These are phyloP conservation scores for Luperina nickerlii DNA, from an alignment of 2,888 invertebrate genomes.

Conservation along the genomic window DNA sequence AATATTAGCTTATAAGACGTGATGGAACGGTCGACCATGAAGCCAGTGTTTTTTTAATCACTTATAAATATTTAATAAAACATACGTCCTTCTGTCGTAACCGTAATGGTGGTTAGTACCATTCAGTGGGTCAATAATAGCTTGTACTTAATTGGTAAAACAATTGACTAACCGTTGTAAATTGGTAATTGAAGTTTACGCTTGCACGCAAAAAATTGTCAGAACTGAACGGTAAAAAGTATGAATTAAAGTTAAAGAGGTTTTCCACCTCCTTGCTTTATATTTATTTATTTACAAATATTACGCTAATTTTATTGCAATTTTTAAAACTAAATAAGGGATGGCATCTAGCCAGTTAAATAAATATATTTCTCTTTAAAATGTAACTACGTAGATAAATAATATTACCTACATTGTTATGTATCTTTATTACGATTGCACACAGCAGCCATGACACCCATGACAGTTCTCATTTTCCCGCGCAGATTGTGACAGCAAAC, in stretches of 20 bases:
- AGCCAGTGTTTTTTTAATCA: slow-evolving; percentile 52
- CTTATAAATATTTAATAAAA: slow-evolving; percentile 51
- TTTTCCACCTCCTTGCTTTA: not conserved
- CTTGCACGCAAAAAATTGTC: slow-evolving; percentile 15
- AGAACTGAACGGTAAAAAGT: not conserved
- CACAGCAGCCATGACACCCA: slow-evolving; percentile 45
- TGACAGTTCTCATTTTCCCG: slow-evolving; percentile 64
- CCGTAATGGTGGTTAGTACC: slow-evolving; percentile 46
- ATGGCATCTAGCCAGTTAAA: not conserved
- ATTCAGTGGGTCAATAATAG: slow-evolving; percentile 31
- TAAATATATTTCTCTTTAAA: not conserved
- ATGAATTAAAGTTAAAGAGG: not conserved
- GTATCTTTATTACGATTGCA: slow-evolving; percentile 35
- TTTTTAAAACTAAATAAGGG: not conserved
- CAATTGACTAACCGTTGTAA: slow-evolving; percentile 46
- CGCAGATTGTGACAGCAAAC: slow-evolving; percentile 59
- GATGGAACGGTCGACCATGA: slow-evolving; percentile 64
- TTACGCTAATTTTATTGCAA: not conserved
- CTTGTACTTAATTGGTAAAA: slow-evolving; percentile 48
- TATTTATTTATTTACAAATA: not conserved
- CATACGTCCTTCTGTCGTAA: slow-evolving; percentile 52
- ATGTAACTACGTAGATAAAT: not conserved
- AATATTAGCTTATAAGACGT: slow-evolving; percentile 42
- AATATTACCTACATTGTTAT: slow-evolving; percentile 11
- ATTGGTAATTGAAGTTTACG: slow-evolving; percentile 55